Evolutionary conservation across 2,797 vertebrate genomes (phyloP).

Genomic region (Oreortyx pictus): DNA sequence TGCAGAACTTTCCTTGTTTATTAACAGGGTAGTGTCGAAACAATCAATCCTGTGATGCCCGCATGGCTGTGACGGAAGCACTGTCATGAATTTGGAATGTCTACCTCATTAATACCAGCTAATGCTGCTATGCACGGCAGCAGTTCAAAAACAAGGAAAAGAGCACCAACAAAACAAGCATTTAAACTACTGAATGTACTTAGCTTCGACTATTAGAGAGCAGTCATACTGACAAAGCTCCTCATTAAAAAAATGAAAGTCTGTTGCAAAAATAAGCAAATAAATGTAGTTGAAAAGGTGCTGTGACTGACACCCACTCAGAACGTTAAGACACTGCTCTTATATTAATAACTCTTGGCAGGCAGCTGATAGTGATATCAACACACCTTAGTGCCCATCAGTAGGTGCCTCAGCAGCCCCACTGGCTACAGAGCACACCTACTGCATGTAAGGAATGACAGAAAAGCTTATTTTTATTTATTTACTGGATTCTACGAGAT

Average conservation of each 20-base stretch:
- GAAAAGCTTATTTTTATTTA: not conserved
- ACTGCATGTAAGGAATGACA: not conserved
- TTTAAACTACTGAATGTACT: not conserved
- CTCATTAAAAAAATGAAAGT: not conserved
- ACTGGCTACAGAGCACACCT: accelerated
- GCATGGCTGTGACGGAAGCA: not conserved
- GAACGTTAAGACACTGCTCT: not conserved
- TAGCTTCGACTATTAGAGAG: not conserved
- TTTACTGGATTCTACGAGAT: not conserved
- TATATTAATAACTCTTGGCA: not conserved
- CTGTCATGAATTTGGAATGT: slow-evolving; percentile 36
- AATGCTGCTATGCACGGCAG: not conserved
- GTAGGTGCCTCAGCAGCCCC: not conserved
- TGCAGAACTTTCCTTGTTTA: not conserved
- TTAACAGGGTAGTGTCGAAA: not conserved
- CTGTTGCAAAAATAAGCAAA: not conserved
- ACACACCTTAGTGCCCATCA: not conserved
- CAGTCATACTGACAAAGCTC: not conserved
- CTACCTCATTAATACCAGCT: slow-evolving; percentile 37
- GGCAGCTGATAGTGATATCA: not conserved
- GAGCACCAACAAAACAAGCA: not conserved
- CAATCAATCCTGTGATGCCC: not conserved
- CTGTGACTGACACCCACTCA: not conserved
- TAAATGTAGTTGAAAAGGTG: not conserved
- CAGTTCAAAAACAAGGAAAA: slow-evolving; percentile 26